These are phyloP conservation scores for Scelioninae gen. 2 DNA, from an alignment of 2,888 invertebrate species.

Conservation along the genomic window DNA sequence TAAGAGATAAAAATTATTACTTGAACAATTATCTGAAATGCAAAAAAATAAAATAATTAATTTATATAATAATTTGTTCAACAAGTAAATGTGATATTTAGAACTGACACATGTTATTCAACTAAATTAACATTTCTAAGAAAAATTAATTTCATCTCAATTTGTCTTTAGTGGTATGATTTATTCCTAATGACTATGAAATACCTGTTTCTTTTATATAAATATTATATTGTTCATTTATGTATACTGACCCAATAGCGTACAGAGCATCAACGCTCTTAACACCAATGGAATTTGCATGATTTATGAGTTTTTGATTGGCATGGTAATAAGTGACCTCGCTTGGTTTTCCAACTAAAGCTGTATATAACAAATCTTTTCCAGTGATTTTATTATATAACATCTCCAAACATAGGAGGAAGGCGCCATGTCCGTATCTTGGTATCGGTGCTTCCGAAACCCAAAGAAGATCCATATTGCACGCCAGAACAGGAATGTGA, in stretches of 20 bases:
- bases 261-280: slow-evolving; percentile 77
- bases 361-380: slow-evolving; percentile 78
- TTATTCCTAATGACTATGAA: no score
- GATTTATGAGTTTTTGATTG: slow-evolving; percentile 77
- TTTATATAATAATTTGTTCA: no score
- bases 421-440: slow-evolving; percentile 81
- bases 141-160: no score
- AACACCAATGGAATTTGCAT: slow-evolving; percentile 77
- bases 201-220: no score
- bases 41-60: no score
- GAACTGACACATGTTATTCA: no score
- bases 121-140: no score
- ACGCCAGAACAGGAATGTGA: slow-evolving; percentile 81
- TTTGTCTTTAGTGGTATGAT: no score
- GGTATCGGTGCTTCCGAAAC: slow-evolving; percentile 82
- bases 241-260: slow-evolving; percentile 81
- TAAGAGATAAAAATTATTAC: no score
- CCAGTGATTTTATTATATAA: slow-evolving; percentile 81
- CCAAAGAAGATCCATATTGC: slow-evolving; percentile 82
- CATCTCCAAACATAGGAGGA: slow-evolving; percentile 79
- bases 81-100: no score
- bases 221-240: no score
- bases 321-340: slow-evolving; percentile 82
- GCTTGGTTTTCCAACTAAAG: slow-evolving; percentile 81
- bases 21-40: no score